Evolutionary conservation across 2,797 vertebrate species (phyloP).

Genomic region (Gallirallus australis): DNA sequence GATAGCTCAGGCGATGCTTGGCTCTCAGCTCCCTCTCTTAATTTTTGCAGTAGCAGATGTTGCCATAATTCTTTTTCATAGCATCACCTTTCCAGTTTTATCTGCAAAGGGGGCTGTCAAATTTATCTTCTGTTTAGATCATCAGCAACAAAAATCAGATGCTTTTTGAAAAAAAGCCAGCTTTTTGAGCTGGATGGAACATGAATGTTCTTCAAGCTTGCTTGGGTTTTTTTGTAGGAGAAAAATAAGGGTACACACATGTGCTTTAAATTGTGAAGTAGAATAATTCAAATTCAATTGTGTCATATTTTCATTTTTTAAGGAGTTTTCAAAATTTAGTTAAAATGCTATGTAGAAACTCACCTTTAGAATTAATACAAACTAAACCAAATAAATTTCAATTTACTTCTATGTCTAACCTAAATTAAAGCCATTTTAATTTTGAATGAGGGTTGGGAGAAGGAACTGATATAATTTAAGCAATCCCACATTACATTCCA

Average conservation of each 20-base stretch:
- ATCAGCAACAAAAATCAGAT: slow-evolving; percentile 48
- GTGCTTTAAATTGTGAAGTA: not conserved
- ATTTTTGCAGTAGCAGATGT: slow-evolving; percentile 70
- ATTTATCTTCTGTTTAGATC: slow-evolving; percentile 73
- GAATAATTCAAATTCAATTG: not conserved
- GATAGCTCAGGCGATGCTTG: not conserved
- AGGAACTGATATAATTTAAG: not conserved
- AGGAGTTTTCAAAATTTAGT: not conserved
- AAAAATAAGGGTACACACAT: not conserved
- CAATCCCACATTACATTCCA: not conserved
- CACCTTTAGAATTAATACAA: not conserved
- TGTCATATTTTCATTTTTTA: not conserved
- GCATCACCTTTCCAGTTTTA: slow-evolving; percentile 64
- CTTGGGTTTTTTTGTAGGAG: not conserved
- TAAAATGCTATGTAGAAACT: not conserved
- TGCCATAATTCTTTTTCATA: slow-evolving; percentile 75
- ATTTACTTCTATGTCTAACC: not conserved
- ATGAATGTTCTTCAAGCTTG: not conserved
- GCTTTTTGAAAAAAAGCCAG: not conserved
- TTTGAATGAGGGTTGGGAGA: not conserved
- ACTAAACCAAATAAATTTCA: not conserved
- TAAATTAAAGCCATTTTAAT: not conserved
- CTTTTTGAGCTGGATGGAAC: not conserved
- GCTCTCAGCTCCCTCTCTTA: not conserved
- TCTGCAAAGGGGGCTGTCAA: slow-evolving; percentile 66